Percentiles rank a stretch among this genome's conserved stretches.
These are phyloP conservation scores for Zaprionus obscuricornis DNA, from an alignment of 2,888 invertebrate genomes.

Conservation along the genomic window DNA sequence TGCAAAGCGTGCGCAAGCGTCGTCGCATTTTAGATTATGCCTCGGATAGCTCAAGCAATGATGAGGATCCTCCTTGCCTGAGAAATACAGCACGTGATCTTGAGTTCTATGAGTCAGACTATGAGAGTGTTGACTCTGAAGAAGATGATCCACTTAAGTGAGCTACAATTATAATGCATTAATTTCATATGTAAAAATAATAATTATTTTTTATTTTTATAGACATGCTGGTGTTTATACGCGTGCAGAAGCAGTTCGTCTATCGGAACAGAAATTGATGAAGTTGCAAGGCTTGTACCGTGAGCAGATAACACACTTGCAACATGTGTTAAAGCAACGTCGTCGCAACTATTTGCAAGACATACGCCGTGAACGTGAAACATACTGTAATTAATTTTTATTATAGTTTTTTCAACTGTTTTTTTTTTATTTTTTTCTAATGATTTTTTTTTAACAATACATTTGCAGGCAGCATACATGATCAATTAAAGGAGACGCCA, in stretches of 20 bases:
- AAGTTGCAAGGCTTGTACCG: slow-evolving; percentile 92
- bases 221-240: slow-evolving; percentile 95
- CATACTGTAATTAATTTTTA: slow-evolving; percentile 85
- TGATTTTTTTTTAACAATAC: not conserved
- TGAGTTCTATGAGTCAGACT: slow-evolving; percentile 89
- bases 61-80: slow-evolving; percentile 87
- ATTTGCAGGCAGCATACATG: slow-evolving; percentile 89
- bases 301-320: slow-evolving; percentile 91
- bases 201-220: not conserved
- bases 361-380: slow-evolving; percentile 91
- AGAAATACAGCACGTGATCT: slow-evolving; percentile 87
- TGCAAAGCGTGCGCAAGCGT: slow-evolving; percentile 84
- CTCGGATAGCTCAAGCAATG: slow-evolving; percentile 87
- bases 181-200: not conserved
- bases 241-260: slow-evolving; percentile 92
- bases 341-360: slow-evolving; percentile 89
- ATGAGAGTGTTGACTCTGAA: slow-evolving; percentile 90
- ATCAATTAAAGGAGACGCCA: slow-evolving; percentile 87
- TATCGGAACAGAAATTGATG: slow-evolving; percentile 89
- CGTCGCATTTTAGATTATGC: slow-evolving; percentile 87
- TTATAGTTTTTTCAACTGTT: not conserved
- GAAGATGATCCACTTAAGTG: slow-evolving; percentile 90
- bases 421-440: not conserved
- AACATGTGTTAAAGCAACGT: slow-evolving; percentile 88
- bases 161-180: not conserved